phyloP scores from a whole-genome alignment of 2,113 vertebrate species.

The Natator depressus region DNA sequence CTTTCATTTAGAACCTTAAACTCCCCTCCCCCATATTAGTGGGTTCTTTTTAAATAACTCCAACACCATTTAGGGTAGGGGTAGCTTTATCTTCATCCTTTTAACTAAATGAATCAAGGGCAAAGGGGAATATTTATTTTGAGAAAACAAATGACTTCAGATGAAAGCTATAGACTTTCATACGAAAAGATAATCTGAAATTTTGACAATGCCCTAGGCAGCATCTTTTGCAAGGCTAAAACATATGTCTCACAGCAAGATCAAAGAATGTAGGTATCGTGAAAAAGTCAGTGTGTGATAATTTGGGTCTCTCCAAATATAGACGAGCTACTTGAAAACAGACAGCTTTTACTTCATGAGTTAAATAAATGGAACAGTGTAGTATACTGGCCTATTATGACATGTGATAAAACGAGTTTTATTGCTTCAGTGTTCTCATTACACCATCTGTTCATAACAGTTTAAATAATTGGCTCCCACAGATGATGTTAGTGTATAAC shows the following conservation, averaged over 20 bases:
- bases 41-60: not conserved
- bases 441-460: constrained; percentile 61
- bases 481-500: constrained; percentile 36
- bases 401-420: not conserved
- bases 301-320: not conserved
- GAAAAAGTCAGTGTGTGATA: not conserved
- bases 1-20: not conserved
- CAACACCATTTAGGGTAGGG: not conserved
- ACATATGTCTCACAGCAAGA: not conserved
- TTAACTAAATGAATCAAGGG: not conserved
- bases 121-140: not conserved
- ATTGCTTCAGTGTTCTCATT: constrained; percentile 24
- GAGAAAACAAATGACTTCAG: not conserved
- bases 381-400: not conserved
- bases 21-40: fast-evolving
- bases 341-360: not conserved
- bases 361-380: constrained; percentile 13
- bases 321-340: not conserved
- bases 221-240: not conserved
- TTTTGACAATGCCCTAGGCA: not conserved
- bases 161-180: not conserved
- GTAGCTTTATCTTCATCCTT: not conserved
- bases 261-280: not conserved
- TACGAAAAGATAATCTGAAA: not conserved
- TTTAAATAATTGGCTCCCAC: constrained; percentile 46